Evolutionary conservation across 2,797 vertebrate species (phyloP), one percentile per base, ranked within the genome.

Genomic region (Salmo trutta): DNA sequence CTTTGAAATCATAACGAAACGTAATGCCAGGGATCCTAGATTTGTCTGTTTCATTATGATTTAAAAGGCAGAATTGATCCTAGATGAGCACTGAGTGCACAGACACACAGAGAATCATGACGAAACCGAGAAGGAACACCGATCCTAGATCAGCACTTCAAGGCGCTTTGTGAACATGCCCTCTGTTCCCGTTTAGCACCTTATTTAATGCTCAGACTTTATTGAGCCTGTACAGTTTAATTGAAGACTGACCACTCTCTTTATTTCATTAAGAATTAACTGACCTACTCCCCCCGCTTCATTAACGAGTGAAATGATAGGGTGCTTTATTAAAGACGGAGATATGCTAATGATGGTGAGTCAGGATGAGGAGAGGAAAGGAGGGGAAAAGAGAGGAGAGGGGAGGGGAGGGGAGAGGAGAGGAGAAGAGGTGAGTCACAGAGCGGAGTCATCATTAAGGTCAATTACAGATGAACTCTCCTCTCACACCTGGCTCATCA

Each of bases 291-390:
- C 85, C 85, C 87, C 79, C 54, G 79, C 81, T 86, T 89, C 88
- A 91, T 91, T 91, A 92, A 90, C 90, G 85, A 90, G 85, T 86
- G 79, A 88, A 83, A 79, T 82, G 82, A 83, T 74, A 81, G 82
- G 85, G 59, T 27, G 21, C n/a, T 64, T 64, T 64, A 64, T 91
- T 36, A 89, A 89, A 91, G 89, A 91, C 89, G 88, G 88, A 71
- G 56, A 77, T 76, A 85, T 88, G 87, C 85, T 91, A 90, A 90
- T 88, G 59, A 65, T 29, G 71, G 64, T 70, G 65, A 67, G 74
- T 17, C 33, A 47, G 17, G 64, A 14, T 4, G 36, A 36, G 6
- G 36, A 36, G 36, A 7, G 33, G 6, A 36, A 1, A 19, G 65
- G 16, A 29, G 65, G 8, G 59, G 33, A 1, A 33, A 33, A 33